Evolutionary conservation across 2,888 invertebrate genomes (phyloP).

Genomic region (Ophion slaviceki): DNA sequence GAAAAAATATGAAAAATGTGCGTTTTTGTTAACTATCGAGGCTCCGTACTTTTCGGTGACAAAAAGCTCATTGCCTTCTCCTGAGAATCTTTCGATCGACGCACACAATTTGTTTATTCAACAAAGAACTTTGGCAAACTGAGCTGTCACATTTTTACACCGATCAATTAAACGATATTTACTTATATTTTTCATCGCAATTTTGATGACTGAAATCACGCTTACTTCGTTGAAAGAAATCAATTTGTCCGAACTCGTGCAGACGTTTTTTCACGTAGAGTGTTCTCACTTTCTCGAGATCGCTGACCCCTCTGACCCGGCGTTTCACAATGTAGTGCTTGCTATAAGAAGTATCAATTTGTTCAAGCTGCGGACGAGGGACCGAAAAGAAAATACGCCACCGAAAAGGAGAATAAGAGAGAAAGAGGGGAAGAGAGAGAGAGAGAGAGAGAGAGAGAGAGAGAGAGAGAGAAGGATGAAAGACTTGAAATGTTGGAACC

Average conservation of each 20-base stretch:
- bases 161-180: too few relatives aligned
- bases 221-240: not conserved
- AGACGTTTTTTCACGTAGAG: not conserved
- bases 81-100: too few relatives aligned
- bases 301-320: constrained; percentile 1
- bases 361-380: constrained; percentile 48
- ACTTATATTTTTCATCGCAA: too few relatives aligned
- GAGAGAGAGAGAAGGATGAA: not conserved
- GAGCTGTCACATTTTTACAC: too few relatives aligned
- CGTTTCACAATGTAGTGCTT: constrained; percentile 49
- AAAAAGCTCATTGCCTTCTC: too few relatives aligned
- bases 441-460: constrained; percentile 3
- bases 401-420: not conserved
- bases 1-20: too few relatives aligned
- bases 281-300: constrained; percentile 9
- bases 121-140: too few relatives aligned
- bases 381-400: constrained; percentile 18
- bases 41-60: too few relatives aligned
- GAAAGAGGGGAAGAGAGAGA: constrained; percentile 24
- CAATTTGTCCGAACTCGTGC: not conserved
- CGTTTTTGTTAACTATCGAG: too few relatives aligned
- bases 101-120: too few relatives aligned
- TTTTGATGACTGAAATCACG: too few relatives aligned
- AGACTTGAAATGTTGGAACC: constrained; percentile 9
- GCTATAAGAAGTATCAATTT: constrained; percentile 62